phyloP scores from a whole-genome alignment of 2,113 vertebrate species.

The Orthonyx spaldingii region DNA sequence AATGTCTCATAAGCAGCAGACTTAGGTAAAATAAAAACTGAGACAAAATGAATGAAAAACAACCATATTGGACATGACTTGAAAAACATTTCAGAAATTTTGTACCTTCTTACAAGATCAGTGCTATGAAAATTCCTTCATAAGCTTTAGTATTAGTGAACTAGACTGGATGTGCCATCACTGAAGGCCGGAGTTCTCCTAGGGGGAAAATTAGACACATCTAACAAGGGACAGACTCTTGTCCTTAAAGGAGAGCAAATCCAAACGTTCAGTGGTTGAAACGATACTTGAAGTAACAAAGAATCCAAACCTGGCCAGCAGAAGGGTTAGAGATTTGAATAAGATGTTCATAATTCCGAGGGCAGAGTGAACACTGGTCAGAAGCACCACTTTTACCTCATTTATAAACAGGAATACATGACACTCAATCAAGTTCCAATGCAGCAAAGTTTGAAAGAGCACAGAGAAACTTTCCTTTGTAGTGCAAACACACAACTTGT shows the following conservation, averaged over 20 bases:
- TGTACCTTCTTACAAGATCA: not conserved
- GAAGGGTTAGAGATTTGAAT: not conserved
- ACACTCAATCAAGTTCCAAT: not conserved
- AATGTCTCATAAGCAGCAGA: not conserved
- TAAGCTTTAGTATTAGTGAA: not conserved
- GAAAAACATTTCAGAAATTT: not conserved
- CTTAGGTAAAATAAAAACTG: not conserved
- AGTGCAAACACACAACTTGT: not conserved
- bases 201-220: not conserved
- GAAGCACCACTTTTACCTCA: not conserved
- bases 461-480: not conserved
- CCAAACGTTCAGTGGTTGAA: not conserved
- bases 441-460: not conserved
- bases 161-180: not conserved
- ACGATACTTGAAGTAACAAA: not conserved
- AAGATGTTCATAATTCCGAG: not conserved
- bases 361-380: not conserved
- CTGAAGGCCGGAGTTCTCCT: not conserved
- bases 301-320: not conserved
- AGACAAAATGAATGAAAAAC: not conserved
- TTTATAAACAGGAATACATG: not conserved
- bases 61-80: not conserved
- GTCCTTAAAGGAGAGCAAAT: not conserved
- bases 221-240: not conserved
- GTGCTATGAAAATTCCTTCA: not conserved